phyloP scores from a whole-genome alignment of 1,140 invertebrate genomes.

The Pomacea maculata region DNA sequence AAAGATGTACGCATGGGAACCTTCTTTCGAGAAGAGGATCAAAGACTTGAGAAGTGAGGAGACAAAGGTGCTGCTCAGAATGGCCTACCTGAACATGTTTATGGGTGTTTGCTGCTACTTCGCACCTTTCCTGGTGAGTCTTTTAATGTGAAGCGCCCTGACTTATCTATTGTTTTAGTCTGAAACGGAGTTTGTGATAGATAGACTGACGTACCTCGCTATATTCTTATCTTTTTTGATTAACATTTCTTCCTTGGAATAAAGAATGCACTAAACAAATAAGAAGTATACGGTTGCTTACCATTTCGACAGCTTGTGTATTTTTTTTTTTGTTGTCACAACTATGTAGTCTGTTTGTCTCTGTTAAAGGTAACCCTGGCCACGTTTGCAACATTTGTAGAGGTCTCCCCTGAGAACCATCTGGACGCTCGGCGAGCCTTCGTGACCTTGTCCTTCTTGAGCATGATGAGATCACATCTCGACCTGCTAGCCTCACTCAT shows the following conservation, averaged over 20 bases:
- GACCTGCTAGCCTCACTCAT: constrained; percentile 61
- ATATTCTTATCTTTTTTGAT: not conserved
- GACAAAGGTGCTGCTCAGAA: constrained; percentile 61
- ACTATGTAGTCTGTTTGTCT: not conserved
- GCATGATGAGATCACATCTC: constrained; percentile 91
- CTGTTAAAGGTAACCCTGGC: constrained; percentile 31
- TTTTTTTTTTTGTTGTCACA: not conserved
- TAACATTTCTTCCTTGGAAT: no score
- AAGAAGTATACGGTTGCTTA: not conserved
- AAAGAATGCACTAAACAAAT: not conserved
- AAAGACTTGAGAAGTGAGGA: constrained; percentile 59
- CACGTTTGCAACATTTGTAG: constrained; percentile 32
- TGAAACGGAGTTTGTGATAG: not conserved
- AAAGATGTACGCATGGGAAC: constrained; percentile 56
- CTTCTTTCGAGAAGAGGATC: constrained; percentile 64
- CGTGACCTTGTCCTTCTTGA: constrained; percentile 95
- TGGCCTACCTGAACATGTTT: constrained; percentile 68
- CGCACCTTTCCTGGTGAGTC: constrained; percentile 81
- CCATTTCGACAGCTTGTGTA: no score
- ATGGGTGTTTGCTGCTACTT: constrained; percentile 93
- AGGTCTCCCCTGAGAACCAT: constrained; percentile 21
- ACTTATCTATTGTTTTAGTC: no score
- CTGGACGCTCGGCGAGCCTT: constrained; percentile 88
- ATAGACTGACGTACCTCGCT: constrained; percentile 21
- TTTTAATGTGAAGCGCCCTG: not conserved